Percentiles rank a stretch among this genome's conserved stretches.
Evolutionary conservation across 2,797 vertebrate species (phyloP).

Genomic region (Enteromius thamalakanensis): DNA sequence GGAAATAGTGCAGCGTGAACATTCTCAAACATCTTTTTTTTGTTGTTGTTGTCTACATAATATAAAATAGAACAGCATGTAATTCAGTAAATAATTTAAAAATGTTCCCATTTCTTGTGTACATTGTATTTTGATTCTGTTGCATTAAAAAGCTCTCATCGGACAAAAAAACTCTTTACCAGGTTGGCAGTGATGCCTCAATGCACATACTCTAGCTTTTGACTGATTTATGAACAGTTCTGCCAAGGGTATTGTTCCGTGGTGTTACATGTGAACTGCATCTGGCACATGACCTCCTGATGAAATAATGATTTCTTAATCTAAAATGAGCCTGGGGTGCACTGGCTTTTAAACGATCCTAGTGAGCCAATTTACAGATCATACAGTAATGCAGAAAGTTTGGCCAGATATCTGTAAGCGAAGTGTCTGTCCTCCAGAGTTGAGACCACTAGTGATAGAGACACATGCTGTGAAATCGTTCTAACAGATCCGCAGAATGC

Average conservation of each 20-base stretch:
- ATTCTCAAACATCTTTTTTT: background rate
- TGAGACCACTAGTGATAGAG: conserved; percentile 29
- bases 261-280: conserved; percentile 24
- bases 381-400: conserved; percentile 31
- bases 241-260: background rate
- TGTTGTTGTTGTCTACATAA: background rate
- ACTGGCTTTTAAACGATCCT: conserved; percentile 41
- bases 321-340: conserved; percentile 41
- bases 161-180: background rate
- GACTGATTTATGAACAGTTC: conserved; percentile 9
- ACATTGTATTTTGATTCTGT: background rate
- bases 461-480: conserved; percentile 29
- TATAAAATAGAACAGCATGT: background rate
- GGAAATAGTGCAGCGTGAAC: background rate
- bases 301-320: conserved; percentile 53
- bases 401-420: conserved; percentile 46
- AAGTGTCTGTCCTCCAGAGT: conserved; percentile 36
- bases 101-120: background rate
- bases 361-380: conserved; percentile 51
- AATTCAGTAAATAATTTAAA: background rate
- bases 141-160: background rate
- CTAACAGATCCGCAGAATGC: conserved; percentile 24
- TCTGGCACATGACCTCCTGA: conserved; percentile 39
- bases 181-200: conserved; percentile 17
- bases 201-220: conserved; percentile 9